Base-by-base conservation (phyloP, 2,797 vertebrate genomes). In the Carduelis carduelis region DNA sequence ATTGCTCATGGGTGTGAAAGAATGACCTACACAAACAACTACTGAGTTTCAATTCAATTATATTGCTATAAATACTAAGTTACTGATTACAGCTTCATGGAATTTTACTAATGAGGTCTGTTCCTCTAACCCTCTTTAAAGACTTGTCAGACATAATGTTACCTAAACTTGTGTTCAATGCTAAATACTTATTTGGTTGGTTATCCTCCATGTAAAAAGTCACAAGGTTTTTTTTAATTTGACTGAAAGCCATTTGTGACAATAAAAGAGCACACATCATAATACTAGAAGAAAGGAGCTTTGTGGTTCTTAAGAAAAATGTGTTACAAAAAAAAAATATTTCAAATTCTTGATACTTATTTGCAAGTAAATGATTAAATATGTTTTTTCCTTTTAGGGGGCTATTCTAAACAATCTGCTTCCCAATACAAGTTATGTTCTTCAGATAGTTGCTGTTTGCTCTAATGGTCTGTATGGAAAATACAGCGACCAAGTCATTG, bases 361-460 rank as follows among this genome's bases (percentile, higher is more conserved):
- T 79, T 30, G n/a, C 34, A 90, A 70, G 56, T 75, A 57, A 94
- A 34, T 95, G 18, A 87, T 93, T 77, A 90, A 90, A 63, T 44
- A 12, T 90, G 27, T 0, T 92, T 90, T 94, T 57, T 84, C 91
- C 68, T 97, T 98, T 91, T 96, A 99, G 99, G 99, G 99, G 50
- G 99, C 99, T 71, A 99, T 99, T 96, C 97, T 99, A 34, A 98
- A 98, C 79, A 98, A 99, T 94, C 97, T 99, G 80, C 55, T 98
- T 57, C 98, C 98, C 95, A 99, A 99, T 95, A 98, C 98, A 93
- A 99, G 98, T 98, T 99, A 99, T 18, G 97, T 98, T 96, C 96
- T 99, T 89, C 98, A 99, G 96, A 99, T 99, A 97, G 98, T 99
- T 97, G 99, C 99, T 37, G 97, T 99, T 93, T 99, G 99, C 97